A percentile compares a stretch with the other conserved stretches of the same genome.
phyloP scores from a whole-genome alignment of 2,797 vertebrate species.

The Hemitrygon akajei region DNA sequence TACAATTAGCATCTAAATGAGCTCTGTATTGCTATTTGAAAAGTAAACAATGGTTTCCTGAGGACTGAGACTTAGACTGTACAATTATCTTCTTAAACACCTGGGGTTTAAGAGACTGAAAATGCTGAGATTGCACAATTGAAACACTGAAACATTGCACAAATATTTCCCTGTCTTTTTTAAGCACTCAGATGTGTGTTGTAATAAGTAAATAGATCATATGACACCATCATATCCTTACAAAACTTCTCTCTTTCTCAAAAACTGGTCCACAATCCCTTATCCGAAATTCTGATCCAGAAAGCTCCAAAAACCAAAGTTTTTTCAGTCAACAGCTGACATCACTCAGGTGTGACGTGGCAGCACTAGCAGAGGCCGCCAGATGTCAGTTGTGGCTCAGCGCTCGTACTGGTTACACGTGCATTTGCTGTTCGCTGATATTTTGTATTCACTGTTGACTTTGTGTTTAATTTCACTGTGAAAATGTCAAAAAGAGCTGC shows the following conservation, averaged over 20 bases:
- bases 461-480: no score
- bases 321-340: no score
- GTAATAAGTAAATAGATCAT: neutral
- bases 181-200: neutral
- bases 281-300: no score
- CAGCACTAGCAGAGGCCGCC: no score
- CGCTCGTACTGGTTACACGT: no score
- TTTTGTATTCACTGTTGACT: no score
- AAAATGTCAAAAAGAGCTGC: no score
- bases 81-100: slow-evolving; percentile 7
- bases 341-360: no score
- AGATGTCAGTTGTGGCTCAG: no score
- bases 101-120: neutral
- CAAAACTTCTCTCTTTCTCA: neutral
- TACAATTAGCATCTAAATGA: slow-evolving; percentile 36
- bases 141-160: neutral
- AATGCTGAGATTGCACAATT: neutral
- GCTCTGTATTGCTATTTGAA: neutral
- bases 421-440: no score
- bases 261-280: no score
- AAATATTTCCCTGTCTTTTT: neutral
- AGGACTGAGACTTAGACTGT: neutral
- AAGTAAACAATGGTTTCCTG: neutral
- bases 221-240: neutral
- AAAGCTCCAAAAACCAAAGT: no score